Base-by-base conservation (phyloP, 2,888 invertebrate species). In the Ornithoptera alexandrae region DNA sequence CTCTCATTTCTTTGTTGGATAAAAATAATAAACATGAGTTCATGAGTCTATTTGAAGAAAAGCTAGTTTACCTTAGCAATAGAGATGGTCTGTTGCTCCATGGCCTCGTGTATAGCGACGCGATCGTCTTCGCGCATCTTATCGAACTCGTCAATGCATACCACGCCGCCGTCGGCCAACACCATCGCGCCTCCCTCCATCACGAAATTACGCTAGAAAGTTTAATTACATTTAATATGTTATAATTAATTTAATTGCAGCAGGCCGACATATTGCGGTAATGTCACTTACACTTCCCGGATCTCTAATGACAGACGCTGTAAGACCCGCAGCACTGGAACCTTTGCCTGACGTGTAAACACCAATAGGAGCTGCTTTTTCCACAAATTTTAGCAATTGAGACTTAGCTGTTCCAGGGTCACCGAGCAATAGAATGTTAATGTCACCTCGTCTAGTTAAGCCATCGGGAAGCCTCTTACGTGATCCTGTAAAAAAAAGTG, bases 101-200 rank as follows among this genome's bases (percentile, higher is more conserved):
- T 99, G 36, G 99, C 99, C 92, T 99, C 99, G 88, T 99, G 99
- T 83, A 99, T 99, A 59, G 99, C 99, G 12, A 99, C 99, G 75
- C 99, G 94, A 88, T 99, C 99, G 84, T 99, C 99, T 88, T 99
- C 99, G 68, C 98, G 94, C 99, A 99, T 99, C 93, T 99, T 99
- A 89, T 99, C 99, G 87, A 99, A 99, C 90, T 99, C 99, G 87
- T 99, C 99, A 83, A 99, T 99, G 86, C 99, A 99, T 0, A 99
- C 99, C 1, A 99, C 98, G 42, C 99, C 99, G 5, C 99, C 99
- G 89, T 99, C 99, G 0, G 99, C 99, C 56, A 99, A 91, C 36
- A 99, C 99, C 99, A 99, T 99, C 1, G 99, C 99, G 15, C 99
- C 99, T 17, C 99, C 99, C 91, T 99, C 99, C 97, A 99, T 97